These are phyloP conservation scores for Drosophila affinis DNA, from an alignment of 2,888 invertebrate species.

Conservation along the genomic window DNA sequence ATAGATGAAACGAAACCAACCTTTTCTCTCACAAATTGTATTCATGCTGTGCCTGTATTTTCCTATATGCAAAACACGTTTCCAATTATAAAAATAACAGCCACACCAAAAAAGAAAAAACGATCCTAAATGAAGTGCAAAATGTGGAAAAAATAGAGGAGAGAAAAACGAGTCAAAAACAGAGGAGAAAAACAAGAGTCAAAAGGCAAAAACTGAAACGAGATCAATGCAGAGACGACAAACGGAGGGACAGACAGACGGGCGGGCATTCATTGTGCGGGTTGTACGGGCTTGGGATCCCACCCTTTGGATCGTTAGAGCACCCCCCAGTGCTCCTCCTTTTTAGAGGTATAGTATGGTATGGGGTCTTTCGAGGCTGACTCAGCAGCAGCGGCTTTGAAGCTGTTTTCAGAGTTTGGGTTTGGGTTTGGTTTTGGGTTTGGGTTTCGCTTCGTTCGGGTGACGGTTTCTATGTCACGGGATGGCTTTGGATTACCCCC, in stretches of 20 bases:
- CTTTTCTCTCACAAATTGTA: too few species aligned
- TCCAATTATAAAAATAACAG: conserved; percentile 65
- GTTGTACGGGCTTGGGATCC: conserved; percentile 7
- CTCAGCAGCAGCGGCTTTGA: conserved; percentile 59
- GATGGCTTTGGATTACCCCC: conserved; percentile 58
- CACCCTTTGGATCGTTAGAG: conserved; percentile 35
- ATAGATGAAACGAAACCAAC: too few species aligned
- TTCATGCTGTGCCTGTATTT: conserved; percentile 38
- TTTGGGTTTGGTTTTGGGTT: conserved; percentile 26
- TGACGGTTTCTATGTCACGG: conserved; percentile 68
- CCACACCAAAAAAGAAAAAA: conserved; percentile 11
- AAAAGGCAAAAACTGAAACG: conserved; percentile 9
- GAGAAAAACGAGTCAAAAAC: conserved; percentile 2
- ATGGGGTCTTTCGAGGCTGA: conserved; percentile 46
- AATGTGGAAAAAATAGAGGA: conserved; percentile 21
- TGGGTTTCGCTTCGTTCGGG: background rate
- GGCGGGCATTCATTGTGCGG: conserved; percentile 1
- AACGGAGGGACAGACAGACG: background rate
- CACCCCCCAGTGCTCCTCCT: background rate
- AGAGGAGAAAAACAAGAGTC: background rate
- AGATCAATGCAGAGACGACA: background rate
- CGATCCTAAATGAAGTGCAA: conserved; percentile 27
- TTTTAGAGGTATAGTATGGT: background rate
- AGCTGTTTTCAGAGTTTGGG: conserved; percentile 30
- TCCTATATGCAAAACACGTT: conserved; percentile 77